These are phyloP conservation scores for Sphyrna mokarran DNA, from an alignment of 2,113 vertebrate species.

Conservation along the genomic window DNA sequence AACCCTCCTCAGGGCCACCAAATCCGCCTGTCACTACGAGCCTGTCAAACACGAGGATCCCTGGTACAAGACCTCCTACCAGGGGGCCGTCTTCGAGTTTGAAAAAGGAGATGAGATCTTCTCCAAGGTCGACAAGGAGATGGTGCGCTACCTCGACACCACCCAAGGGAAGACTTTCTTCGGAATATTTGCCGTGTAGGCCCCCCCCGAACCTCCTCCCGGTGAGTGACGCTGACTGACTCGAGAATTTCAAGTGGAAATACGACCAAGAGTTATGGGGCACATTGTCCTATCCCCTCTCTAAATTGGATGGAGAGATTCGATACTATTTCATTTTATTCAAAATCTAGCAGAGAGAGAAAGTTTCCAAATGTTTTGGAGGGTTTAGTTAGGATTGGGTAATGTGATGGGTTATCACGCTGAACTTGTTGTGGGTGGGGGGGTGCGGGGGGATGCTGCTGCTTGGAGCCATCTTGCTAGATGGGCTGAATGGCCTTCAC, in stretches of 20 bases:
- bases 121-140: constrained; percentile 39
- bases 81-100: constrained; percentile 53
- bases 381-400: background rate
- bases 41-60: constrained; percentile 27
- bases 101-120: constrained; percentile 45
- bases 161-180: constrained; percentile 49
- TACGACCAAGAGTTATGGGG: background rate
- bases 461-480: background rate
- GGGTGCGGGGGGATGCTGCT: too few species aligned
- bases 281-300: background rate
- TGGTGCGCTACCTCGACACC: constrained; percentile 39
- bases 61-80: constrained; percentile 55
- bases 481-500: background rate
- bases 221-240: background rate
- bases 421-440: background rate
- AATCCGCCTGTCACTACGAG: constrained; percentile 46
- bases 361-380: background rate
- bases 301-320: background rate
- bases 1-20: constrained; percentile 49
- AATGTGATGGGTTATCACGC: background rate
- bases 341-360: background rate
- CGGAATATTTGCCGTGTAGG: constrained; percentile 51
- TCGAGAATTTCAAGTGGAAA: background rate
- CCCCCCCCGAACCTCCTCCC: too few species aligned
- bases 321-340: background rate